Percentiles rank a stretch among this genome's conserved stretches.
These are phyloP conservation scores for Alcedo atthis DNA, from an alignment of 2,797 vertebrate species.

Conservation along the genomic window DNA sequence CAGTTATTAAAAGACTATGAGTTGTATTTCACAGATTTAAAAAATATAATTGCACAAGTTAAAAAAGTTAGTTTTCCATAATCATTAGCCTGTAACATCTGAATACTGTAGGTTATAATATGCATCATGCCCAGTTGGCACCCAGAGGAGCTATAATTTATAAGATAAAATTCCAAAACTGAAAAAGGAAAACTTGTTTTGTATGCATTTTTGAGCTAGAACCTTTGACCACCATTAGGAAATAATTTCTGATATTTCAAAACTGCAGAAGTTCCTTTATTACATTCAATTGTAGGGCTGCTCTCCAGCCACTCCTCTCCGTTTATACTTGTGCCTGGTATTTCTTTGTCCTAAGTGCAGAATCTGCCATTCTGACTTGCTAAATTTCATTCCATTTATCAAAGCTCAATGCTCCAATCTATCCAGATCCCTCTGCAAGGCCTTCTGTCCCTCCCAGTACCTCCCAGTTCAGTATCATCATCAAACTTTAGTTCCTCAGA, in stretches of 20 bases:
- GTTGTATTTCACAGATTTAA: background rate
- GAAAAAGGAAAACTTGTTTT: background rate
- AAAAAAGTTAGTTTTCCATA: background rate
- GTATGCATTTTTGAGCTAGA: background rate
- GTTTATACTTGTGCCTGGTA: fast-evolving
- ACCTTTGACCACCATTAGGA: background rate
- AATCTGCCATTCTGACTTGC: background rate
- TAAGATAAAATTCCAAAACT: background rate
- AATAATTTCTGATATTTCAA: background rate
- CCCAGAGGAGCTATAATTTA: background rate
- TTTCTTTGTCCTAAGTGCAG: background rate
- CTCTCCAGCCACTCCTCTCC: background rate
- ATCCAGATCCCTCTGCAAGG: background rate
- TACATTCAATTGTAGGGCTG: background rate
- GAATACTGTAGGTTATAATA: background rate
- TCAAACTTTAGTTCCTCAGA: background rate
- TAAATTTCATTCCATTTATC: background rate
- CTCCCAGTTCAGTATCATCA: background rate
- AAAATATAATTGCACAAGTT: background rate
- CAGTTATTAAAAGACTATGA: background rate
- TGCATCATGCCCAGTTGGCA: background rate
- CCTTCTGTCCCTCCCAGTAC: background rate
- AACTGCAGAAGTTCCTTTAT: background rate
- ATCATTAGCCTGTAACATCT: background rate
- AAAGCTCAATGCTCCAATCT: background rate